phyloP scores from a whole-genome alignment of 1,140 invertebrate species.

The roundworm (Caenorhabditis elegans) region WBcel235 BX284602.5:5585501-5586000 shows the following conservation, averaged over 20 bases:
- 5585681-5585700: no score
- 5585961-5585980: background rate
- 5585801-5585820: no score
- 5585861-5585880: background rate
- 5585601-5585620: background rate
- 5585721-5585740: no score
- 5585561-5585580: background rate
- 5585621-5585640: background rate
- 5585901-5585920: background rate
- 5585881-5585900: background rate
- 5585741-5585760: no score
- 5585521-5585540: constrained; percentile 16
- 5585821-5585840: no score
- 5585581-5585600: background rate
- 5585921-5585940: background rate
- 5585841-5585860: background rate
- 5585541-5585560: constrained; percentile 3
- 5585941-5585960: background rate
- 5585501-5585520: no score
- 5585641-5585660: background rate
- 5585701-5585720: no score
- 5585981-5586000: background rate
- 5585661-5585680: background rate
- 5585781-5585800: no score
- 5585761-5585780: no score